Evolutionary conservation across 2,113 vertebrate species (phyloP).

Genomic region (Nothobranchius furzeri): DNA sequence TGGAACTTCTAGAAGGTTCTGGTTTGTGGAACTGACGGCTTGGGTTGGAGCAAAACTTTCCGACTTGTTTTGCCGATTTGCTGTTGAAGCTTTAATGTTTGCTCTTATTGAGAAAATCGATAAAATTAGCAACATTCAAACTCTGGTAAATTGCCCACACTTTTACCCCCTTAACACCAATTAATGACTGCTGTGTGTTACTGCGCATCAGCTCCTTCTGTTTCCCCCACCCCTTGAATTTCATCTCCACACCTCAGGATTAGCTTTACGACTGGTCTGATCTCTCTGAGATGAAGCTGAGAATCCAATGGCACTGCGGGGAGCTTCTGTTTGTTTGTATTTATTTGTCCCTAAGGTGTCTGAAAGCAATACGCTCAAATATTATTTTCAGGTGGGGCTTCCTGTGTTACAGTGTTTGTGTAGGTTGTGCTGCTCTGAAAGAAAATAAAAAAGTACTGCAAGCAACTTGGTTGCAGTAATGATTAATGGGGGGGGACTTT

Average conservation of each 20-base stretch:
- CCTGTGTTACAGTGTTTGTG: slow-evolving; percentile 7
- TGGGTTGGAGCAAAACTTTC: no score
- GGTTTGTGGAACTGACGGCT: no score
- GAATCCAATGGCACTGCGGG: slow-evolving; percentile 24
- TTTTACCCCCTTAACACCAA: slow-evolving; percentile 7
- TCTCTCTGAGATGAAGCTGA: slow-evolving; percentile 17
- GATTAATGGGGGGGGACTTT: slow-evolving; percentile 69
- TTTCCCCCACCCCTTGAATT: not conserved
- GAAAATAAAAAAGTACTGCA: slow-evolving; percentile 25
- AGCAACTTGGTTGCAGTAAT: slow-evolving; percentile 42
- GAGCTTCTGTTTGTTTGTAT: slow-evolving; percentile 18
- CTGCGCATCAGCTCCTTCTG: not conserved
- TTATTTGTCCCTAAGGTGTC: slow-evolving; percentile 30
- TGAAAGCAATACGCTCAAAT: slow-evolving; percentile 24
- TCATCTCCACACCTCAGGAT: slow-evolving; percentile 24
- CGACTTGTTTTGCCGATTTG: no score
- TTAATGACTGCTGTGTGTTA: slow-evolving; percentile 10
- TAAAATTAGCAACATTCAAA: slow-evolving; percentile 10
- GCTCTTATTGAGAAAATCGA: slow-evolving; percentile 23
- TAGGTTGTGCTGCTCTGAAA: slow-evolving; percentile 2
- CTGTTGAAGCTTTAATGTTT: not conserved
- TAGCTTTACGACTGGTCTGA: slow-evolving; percentile 18
- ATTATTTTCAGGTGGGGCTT: slow-evolving; percentile 32
- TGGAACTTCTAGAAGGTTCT: no score
- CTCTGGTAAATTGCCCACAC: not conserved